Evolutionary conservation across 2,113 vertebrate species (phyloP).

Genomic region (Xyliphius kryptos): DNA sequence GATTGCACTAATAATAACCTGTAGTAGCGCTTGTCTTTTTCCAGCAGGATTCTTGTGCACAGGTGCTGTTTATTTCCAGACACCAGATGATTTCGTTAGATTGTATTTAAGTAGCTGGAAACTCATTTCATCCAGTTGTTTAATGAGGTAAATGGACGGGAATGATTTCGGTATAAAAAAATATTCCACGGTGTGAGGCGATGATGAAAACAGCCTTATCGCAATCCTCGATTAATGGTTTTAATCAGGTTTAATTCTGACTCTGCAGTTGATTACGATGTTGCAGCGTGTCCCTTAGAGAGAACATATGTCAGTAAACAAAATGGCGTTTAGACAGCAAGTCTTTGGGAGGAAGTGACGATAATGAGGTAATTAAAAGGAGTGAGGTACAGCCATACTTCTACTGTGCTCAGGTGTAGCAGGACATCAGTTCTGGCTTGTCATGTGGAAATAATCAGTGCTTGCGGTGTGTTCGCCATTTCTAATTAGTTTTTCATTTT

Average conservation of each 20-base stretch:
- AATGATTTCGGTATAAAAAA: background rate
- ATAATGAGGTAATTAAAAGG: slow-evolving; percentile 9
- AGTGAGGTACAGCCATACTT: background rate
- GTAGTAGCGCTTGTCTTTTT: background rate
- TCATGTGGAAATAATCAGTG: background rate
- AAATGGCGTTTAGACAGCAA: background rate
- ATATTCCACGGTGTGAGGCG: background rate
- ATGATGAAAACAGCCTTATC: slow-evolving; percentile 4
- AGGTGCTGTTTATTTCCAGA: slow-evolving; percentile 7
- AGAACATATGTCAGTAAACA: slow-evolving; percentile 8
- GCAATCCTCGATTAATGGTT: slow-evolving; percentile 9
- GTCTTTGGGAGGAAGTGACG: background rate
- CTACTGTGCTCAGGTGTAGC: background rate
- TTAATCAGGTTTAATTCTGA: slow-evolving; percentile 12
- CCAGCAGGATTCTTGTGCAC: background rate
- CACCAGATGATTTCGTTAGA: slow-evolving; percentile 6
- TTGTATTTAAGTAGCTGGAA: slow-evolving; percentile 1
- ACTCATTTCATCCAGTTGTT: background rate
- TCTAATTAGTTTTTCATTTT: background rate
- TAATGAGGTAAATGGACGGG: background rate
- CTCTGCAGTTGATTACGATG: background rate
- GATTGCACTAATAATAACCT: background rate
- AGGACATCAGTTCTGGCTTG: background rate
- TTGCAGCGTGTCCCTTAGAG: slow-evolving; percentile 3
- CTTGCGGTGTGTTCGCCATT: background rate